These are phyloP conservation scores for Hoplodrina ambigua DNA, from an alignment of 2,888 invertebrate genomes.

Conservation along the genomic window DNA sequence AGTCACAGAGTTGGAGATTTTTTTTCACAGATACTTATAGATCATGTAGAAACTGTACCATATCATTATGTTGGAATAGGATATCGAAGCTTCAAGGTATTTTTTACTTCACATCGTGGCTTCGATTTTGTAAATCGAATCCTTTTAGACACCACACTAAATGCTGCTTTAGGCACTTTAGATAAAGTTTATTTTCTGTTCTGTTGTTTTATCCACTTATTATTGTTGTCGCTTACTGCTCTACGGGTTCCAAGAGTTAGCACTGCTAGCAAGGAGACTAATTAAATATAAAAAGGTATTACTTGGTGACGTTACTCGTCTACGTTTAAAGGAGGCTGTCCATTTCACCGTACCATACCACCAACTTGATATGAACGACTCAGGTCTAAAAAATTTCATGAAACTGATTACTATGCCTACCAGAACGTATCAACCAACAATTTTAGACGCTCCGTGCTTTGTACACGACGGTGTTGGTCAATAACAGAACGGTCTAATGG, in stretches of 20 bases:
- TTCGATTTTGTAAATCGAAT: neutral
- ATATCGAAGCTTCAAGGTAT: slow-evolving; percentile 1
- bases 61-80: neutral
- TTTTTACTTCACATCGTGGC: neutral
- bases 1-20: neutral
- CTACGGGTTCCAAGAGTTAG: slow-evolving; percentile 40
- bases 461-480: too few relatives aligned
- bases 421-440: too few relatives aligned
- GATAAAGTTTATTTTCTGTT: neutral
- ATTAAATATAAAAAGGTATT: slow-evolving; percentile 36
- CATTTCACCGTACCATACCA: too few relatives aligned
- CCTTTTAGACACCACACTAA: slow-evolving; percentile 9
- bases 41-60: neutral
- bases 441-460: too few relatives aligned
- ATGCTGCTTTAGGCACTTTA: neutral
- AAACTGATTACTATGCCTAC: too few relatives aligned
- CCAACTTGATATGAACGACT: too few relatives aligned
- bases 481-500: too few relatives aligned
- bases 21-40: neutral
- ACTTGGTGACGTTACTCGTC: neutral
- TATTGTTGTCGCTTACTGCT: slow-evolving; percentile 29
- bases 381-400: too few relatives aligned
- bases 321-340: too few relatives aligned
- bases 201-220: slow-evolving; percentile 8
- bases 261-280: slow-evolving; percentile 49